phyloP scores from a whole-genome alignment of 2,888 invertebrate genomes.

The Galeopsomyia nigrocyanea region DNA sequence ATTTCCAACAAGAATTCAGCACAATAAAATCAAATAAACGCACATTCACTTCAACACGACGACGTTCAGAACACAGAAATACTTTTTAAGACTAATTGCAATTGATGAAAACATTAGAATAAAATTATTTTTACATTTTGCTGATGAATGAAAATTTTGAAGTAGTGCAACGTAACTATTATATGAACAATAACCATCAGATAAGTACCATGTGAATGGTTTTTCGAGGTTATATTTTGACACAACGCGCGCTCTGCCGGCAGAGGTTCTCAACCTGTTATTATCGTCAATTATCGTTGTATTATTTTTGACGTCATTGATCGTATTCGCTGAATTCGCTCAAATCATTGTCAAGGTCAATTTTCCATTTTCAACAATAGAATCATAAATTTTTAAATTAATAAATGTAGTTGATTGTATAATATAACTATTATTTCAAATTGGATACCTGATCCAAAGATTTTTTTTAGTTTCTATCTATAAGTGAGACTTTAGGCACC shows the following conservation, averaged over 20 bases:
- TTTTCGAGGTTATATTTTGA: constrained; percentile 6
- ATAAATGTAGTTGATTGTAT: neutral
- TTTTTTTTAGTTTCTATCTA: neutral
- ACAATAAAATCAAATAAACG: neutral
- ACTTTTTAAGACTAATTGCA: neutral
- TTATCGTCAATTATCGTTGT: too few species aligned
- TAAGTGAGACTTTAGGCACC: constrained; percentile 22
- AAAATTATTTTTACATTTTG: too few species aligned
- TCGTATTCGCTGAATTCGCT: too few species aligned
- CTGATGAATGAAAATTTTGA: too few species aligned
- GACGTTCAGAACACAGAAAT: neutral
- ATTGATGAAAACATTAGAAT: too few species aligned
- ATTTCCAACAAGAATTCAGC: constrained; percentile 10
- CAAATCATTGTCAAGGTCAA: too few species aligned
- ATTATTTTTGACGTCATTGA: too few species aligned
- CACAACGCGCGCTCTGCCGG: neutral
- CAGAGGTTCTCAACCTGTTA: too few species aligned
- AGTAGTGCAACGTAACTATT: too few species aligned
- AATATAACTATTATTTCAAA: neutral
- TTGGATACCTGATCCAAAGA: neutral
- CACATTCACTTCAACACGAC: neutral
- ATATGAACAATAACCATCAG: too few species aligned
- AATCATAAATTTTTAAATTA: neutral
- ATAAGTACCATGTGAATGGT: neutral
- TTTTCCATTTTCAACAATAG: too few species aligned